Evolutionary conservation across 2,888 invertebrate species (phyloP), one percentile per base, ranked within the genome.

Genomic region (Plebejus anna): DNA sequence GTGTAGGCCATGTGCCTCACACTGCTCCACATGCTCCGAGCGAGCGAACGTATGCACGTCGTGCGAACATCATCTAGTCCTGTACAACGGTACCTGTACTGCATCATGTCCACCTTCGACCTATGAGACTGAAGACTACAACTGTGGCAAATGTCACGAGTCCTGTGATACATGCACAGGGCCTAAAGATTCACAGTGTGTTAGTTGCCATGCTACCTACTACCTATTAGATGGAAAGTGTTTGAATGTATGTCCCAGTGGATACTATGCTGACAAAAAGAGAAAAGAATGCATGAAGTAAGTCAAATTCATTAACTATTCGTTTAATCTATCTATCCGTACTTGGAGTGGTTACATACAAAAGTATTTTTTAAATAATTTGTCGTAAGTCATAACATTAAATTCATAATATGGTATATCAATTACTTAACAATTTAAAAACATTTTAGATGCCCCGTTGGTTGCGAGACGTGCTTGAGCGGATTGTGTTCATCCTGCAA

Each of bases 51-150:
- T 96, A 80, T 98, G 98, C 85, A 97, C 97, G 66, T 97, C 97
- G 81, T 98, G 98, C 87, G 97, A 98, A 83, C 97, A 97, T 88
- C 97, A 98, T 85, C 93, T 98, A 79, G 96, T 98, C 75, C 95
- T 98, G 84, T 96, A 97, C 86, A 96, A 96, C 80, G 97, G 96
- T 83, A 96, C 96, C 83, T 98, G 98, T 89, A 95, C 97, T 82
- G 96, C 98, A 6, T 96, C 97, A 0, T 98, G 98, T 89, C 98
- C 98, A 0, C 86, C 95, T 22, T 95, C 96, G 81, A 97, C 97
- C 70, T 98, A 95, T 85, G 98, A 98, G 90, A 97, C 97, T 2
- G 97, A 97, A 83, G 97, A 98, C 87, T 97, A 98, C 89, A 96
- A 95, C 95, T 98, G 98, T 88, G 95, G 96, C 57, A 95, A 96